Conservation (phyloP, 2,113 vertebrate species). For the Taurulus bubalis region DNA sequence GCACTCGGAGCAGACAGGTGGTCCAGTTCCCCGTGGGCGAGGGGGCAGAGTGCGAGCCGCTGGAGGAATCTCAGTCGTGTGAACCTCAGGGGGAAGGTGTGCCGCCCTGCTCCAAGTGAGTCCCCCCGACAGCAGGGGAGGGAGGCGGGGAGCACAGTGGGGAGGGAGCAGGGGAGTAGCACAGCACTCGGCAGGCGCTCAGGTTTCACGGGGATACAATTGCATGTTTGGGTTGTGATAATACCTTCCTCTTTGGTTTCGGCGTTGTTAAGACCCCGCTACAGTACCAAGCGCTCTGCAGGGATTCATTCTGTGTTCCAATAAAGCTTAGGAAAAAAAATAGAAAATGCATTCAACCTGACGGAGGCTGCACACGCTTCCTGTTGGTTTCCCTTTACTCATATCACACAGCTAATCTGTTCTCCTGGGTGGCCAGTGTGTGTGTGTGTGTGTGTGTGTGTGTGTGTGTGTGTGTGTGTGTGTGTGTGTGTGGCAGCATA, state of each 20-base stretch:
- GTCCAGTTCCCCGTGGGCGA: slow-evolving; percentile 88
- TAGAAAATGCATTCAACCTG: slow-evolving; percentile 17
- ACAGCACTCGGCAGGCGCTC: neutral
- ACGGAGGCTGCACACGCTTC: slow-evolving; percentile 32
- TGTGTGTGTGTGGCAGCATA: slow-evolving; percentile 58
- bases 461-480: slow-evolving; percentile 18
- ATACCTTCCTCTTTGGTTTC: slow-evolving; percentile 10
- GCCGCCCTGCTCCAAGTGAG: slow-evolving; percentile 91
- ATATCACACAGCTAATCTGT: slow-evolving; percentile 53
- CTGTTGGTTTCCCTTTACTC: slow-evolving; percentile 47
- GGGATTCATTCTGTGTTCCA: slow-evolving; percentile 17
- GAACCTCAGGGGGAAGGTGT: slow-evolving; percentile 83
- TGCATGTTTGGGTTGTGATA: neutral
- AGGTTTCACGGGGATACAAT: neutral
- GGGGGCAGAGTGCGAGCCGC: slow-evolving; percentile 84
- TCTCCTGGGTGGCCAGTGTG: slow-evolving; percentile 35
- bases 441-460: slow-evolving; percentile 20
- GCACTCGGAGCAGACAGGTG: slow-evolving; percentile 85
- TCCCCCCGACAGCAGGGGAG: neutral
- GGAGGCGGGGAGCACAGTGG: neutral
- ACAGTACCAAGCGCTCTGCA: neutral
- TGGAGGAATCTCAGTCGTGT: slow-evolving; percentile 89
- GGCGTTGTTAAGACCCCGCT: neutral
- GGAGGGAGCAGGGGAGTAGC: neutral
- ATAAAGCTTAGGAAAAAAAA: neutral